Evolutionary conservation across 2,888 invertebrate genomes (phyloP), one percentile per base, ranked within the genome.

Genomic region (Spodoptera littoralis): DNA sequence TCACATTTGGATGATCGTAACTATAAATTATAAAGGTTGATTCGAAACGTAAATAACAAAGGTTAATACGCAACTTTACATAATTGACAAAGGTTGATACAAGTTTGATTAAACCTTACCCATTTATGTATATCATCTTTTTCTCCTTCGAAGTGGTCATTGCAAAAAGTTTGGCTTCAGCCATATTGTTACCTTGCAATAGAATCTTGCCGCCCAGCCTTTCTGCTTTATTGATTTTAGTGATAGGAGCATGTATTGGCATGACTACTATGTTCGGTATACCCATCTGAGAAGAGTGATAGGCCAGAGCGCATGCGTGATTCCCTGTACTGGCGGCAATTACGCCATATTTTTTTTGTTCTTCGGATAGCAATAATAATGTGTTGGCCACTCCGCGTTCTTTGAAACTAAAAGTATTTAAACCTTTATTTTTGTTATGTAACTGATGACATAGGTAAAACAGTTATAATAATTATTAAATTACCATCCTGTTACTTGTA

Each of bases 1-100:
- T 96, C 48, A 99, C 97, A 84, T 98, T 96, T 0, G 99, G 98
- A 88, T 99, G 98, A 89, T 99, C 99, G 84, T 97, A 99, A 2
- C 98, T 98, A 88, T n/a, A 60, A 73, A n/a, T 12, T 18, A 50
- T 11, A 36, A 8, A 36, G 36, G 36, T 36, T 36, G 1, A 36
- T 9, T 1, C 6, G 5, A 36, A 27, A 27, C 5, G 27, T 27
- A 4, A 27, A 27, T 27, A 4, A 27, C 27, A 27, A 27, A 27
- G 99, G 98, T 88, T 99, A 98, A 89, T 99, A 18, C 99, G 84
- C 97, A 99, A 2, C 98, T 98, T n/a, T n/a, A n/a, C n/a, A 88
- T n/a, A 60, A 73, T 11, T 12, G 18, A 50, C n/a, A 36, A 36
- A 36, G 5, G 9, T 36, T 36, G 6, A 36, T 9, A 9, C 9